Evolutionary conservation across 2,888 invertebrate species (phyloP), one percentile per base, ranked within the genome.

Genomic region (Ditylenchus weischeri): DNA sequence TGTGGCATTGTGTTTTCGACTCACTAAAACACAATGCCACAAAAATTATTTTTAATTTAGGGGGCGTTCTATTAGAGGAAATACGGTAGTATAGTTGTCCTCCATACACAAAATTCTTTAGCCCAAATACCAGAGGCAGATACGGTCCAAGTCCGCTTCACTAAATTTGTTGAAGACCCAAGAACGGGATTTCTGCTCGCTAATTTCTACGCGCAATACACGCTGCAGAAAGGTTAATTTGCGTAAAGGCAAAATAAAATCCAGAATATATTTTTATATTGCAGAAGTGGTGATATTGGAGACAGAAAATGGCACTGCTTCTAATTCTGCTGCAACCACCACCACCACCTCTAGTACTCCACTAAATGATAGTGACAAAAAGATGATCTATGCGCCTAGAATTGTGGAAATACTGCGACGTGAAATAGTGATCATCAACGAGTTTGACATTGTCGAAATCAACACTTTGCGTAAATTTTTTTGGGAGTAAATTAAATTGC

Each of bases 391-490:
- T 4, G 70, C 68, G 10, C 48, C 57, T 15, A 47, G 59, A 8
- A 51, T 65, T 35, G 72, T 70, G 15, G 65, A 60, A 7, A 72
- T 72, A 38, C 68, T 72, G 8, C 54, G 65, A 15, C 54, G 60
- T 15, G 73, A 72, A 21, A 43, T n/a, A 7, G 66, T 57, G 36
- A 72, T 72, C 69, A 63, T 60, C 35, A 49, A 65, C 13, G 71
- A 70, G 35, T 72, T 72, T 47, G 47, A 47, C 18, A 73, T 72
- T 48, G 57, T 65, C 18, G 51, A 66, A 29, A 70, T 72, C n/a
- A 62, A 71, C 36, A 23, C 62, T 13, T 51, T 69, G 15, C 64
- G 69, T 66, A 35, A 66, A 43, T 35, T 64, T 62, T 7, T 29
- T 29, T 29, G 29, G 29, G 2, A n/a, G n/a, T 5, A 29, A 29